Evolutionary conservation across 2,888 invertebrate genomes (phyloP).

Genomic region (Blastobasis lacticolella): DNA sequence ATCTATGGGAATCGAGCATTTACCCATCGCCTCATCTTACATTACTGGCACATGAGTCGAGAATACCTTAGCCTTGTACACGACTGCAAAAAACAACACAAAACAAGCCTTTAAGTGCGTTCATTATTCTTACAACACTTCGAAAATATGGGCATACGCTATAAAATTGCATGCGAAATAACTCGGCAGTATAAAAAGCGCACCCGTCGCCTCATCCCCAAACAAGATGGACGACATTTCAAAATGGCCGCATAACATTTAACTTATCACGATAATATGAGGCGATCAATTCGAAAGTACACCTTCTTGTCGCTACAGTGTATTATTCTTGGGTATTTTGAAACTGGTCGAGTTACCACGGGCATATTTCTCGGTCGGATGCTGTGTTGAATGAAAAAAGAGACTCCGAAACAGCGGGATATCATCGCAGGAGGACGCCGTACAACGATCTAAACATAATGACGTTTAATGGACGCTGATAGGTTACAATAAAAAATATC

Average conservation of each 20-base stretch:
- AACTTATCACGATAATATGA: constrained; percentile 26
- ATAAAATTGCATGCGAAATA: no score
- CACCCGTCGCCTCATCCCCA: no score
- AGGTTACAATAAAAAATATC: constrained; percentile 36
- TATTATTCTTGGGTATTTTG: constrained; percentile 9
- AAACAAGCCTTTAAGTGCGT: no score
- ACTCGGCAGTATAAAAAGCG: no score
- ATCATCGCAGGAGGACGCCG: constrained; percentile 38
- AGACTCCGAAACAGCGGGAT: constrained; percentile 42
- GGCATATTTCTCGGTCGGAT: constrained; percentile 16
- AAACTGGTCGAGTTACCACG: constrained; percentile 21
- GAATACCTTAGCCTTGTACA: no score
- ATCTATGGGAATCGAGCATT: no score
- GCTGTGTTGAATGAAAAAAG: constrained; percentile 24
- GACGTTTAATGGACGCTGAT: constrained; percentile 56
- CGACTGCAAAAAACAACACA: no score
- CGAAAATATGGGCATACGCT: no score
- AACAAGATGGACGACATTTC: constrained; percentile 8
- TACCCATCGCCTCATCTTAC: no score
- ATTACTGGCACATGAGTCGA: no score
- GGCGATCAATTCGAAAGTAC: constrained; percentile 25
- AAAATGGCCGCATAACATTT: constrained; percentile 18
- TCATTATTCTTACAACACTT: no score
- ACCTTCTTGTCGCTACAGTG: constrained; percentile 18
- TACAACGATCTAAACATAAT: constrained; percentile 56